A percentile compares a stretch with the other conserved stretches of the same genome.
phyloP scores from a whole-genome alignment of 2,888 invertebrate species.

The Calliopum simillimum region DNA sequence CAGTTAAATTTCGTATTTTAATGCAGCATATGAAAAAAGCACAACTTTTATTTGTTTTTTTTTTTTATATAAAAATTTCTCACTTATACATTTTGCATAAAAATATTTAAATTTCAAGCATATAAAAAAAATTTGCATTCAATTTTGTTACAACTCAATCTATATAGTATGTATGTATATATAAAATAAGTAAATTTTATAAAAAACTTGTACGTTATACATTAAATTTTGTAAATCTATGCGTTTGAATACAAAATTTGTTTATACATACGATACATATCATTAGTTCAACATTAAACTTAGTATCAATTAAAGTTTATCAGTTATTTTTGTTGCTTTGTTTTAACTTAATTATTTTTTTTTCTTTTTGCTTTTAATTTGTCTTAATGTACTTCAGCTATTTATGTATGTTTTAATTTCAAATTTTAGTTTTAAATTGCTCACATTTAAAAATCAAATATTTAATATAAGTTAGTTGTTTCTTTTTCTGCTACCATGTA shows the following conservation, averaged over 20 bases:
- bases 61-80: constrained; percentile 39
- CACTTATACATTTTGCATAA: constrained; percentile 45
- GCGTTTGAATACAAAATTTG: constrained; percentile 26
- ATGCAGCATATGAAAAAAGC: constrained; percentile 39
- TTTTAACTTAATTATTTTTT: constrained; percentile 16
- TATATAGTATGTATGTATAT: constrained; percentile 14
- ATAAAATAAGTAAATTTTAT: constrained; percentile 16
- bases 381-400: constrained; percentile 8
- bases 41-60: constrained; percentile 43
- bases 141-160: constrained; percentile 18
- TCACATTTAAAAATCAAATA: constrained; percentile 40
- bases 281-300: neutral
- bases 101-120: constrained; percentile 49
- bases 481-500: constrained; percentile 45
- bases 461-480: neutral
- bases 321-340: neutral
- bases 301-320: constrained; percentile 26
- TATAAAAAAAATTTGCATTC: constrained; percentile 38
- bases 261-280: too few relatives aligned
- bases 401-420: neutral
- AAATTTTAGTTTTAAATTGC: constrained; percentile 47
- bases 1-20: constrained; percentile 33
- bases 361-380: constrained; percentile 4
- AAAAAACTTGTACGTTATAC: constrained; percentile 23
- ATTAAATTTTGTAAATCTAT: constrained; percentile 14